A percentile compares a stretch with the other conserved stretches of the same genome.
Conservation (phyloP, 2,797 vertebrate species). For the Jordanella pulchra region DNA sequence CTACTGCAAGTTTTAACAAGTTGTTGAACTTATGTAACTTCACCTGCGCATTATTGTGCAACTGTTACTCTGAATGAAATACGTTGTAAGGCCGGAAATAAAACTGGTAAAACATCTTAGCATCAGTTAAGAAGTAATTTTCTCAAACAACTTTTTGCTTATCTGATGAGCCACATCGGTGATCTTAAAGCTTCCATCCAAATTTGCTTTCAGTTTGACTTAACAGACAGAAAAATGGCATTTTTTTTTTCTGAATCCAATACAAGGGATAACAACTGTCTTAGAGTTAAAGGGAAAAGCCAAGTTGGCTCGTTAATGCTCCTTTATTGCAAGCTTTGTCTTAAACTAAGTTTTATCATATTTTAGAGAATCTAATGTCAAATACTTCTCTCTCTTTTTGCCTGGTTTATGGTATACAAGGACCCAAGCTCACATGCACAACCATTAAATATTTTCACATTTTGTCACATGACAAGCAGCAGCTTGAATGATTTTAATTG, state of each 20-base stretch:
- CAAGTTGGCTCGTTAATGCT: constrained; percentile 3
- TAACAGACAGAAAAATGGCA: neutral
- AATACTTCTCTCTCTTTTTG: constrained; percentile 9
- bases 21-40: constrained; percentile 6
- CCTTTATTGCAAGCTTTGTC: constrained; percentile 16
- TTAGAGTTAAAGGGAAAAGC: constrained; percentile 6
- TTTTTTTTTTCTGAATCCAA: constrained; percentile 8
- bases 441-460: neutral
- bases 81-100: constrained; percentile 1
- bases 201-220: constrained; percentile 17
- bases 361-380: constrained; percentile 15
- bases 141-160: neutral
- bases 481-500: neutral
- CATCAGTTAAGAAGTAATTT: constrained; percentile 20
- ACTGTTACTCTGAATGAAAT: constrained; percentile 8
- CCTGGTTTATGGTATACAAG: neutral
- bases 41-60: constrained; percentile 3
- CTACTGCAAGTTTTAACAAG: neutral
- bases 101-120: constrained; percentile 2
- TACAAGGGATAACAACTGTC: constrained; percentile 18
- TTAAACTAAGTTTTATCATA: constrained; percentile 7
- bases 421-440: neutral
- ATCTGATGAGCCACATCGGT: constrained; percentile 10
- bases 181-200: constrained; percentile 2
- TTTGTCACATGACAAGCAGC: neutral